Evolutionary conservation across 2,888 invertebrate species (phyloP).

Genomic region (Drosophila emarginata): DNA sequence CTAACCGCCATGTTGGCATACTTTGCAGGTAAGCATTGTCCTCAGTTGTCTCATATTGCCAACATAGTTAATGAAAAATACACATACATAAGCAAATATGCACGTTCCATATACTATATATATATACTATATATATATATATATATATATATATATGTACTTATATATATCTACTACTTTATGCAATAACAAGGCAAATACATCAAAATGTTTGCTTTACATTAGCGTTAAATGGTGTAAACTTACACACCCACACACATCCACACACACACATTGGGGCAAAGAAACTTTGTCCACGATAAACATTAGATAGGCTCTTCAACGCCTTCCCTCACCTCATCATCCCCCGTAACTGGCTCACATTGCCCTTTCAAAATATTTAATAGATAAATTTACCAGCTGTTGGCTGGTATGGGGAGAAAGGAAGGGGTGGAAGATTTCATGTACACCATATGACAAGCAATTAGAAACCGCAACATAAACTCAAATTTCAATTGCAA

Average conservation of each 20-base stretch:
- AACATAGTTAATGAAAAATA: conserved; percentile 70
- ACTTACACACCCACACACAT: conserved; percentile 46
- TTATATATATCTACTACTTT: conserved; percentile 36
- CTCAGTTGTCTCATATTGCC: conserved; percentile 52
- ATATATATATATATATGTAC: conserved; percentile 11
- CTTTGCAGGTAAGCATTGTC: conserved; percentile 91
- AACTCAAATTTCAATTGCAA: neutral
- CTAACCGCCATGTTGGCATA: conserved; percentile 96
- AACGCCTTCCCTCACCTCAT: neutral
- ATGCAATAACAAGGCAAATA: conserved; percentile 64
- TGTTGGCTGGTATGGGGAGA: conserved; percentile 9
- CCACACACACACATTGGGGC: conserved; percentile 10
- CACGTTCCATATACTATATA: conserved; percentile 21
- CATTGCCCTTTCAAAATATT: conserved; percentile 25
- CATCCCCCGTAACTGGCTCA: too few relatives aligned
- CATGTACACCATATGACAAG: conserved; percentile 52
- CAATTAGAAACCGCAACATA: conserved; percentile 58
- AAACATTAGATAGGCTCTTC: conserved; percentile 42
- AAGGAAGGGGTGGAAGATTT: conserved; percentile 14
- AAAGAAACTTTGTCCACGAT: conserved; percentile 48
- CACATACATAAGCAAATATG: conserved; percentile 62
- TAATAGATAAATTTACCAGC: conserved; percentile 57
- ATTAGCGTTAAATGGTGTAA: conserved; percentile 78
- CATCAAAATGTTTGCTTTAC: conserved; percentile 77
- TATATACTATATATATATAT: conserved; percentile 14